Evolutionary conservation across 2,113 vertebrate genomes (phyloP).

Genomic region (Ahaetulla prasina): DNA sequence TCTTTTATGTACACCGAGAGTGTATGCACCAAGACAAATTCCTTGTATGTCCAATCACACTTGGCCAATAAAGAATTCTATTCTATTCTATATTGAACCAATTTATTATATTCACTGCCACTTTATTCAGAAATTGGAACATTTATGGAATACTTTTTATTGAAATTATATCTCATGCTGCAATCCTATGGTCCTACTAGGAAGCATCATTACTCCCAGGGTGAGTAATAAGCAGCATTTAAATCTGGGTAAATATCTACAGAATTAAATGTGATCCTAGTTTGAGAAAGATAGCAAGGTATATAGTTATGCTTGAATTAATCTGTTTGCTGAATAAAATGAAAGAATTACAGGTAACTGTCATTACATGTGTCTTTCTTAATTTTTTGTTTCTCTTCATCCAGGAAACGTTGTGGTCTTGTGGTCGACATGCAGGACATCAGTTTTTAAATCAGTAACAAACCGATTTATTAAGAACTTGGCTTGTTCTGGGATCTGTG

Average conservation of each 20-base stretch:
- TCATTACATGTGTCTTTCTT: background rate
- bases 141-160: background rate
- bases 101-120: background rate
- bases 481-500: conserved; percentile 92
- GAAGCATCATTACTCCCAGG: background rate
- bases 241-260: background rate
- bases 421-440: conserved; percentile 94
- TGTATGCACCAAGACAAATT: too few relatives aligned
- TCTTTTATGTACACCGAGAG: too few relatives aligned
- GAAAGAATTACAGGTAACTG: background rate
- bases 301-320: background rate
- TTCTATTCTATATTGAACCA: too few relatives aligned
- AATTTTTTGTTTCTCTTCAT: conserved; percentile 28
- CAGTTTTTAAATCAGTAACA: conserved; percentile 91
- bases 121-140: background rate
- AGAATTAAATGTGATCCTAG: background rate
- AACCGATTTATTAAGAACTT: conserved; percentile 93
- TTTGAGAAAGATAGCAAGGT: background rate
- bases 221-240: background rate
- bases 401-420: conserved; percentile 88
- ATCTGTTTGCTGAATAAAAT: background rate
- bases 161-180: background rate
- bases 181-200: background rate
- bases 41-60: too few relatives aligned
- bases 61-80: too few relatives aligned